phyloP scores from a whole-genome alignment of 2,888 invertebrate genomes.

The Lypha dubia region DNA sequence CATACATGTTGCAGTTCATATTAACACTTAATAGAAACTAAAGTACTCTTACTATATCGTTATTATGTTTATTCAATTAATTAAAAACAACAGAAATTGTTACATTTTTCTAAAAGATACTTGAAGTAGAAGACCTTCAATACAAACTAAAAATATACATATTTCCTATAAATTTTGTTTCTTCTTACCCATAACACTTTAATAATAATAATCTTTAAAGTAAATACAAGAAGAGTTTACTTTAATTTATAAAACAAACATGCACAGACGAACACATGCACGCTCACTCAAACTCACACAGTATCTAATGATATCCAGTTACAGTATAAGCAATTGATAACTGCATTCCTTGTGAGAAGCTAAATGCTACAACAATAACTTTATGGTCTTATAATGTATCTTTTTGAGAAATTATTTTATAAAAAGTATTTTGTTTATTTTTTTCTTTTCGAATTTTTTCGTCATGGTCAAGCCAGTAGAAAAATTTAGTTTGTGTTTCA shows the following conservation, averaged over 20 bases:
- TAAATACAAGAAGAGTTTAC: slow-evolving; percentile 40
- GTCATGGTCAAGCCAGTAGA: neutral
- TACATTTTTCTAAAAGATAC: slow-evolving; percentile 9
- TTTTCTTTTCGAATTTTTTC: slow-evolving; percentile 9
- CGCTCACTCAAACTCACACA: slow-evolving; percentile 25
- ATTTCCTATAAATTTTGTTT: neutral
- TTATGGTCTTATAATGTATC: neutral
- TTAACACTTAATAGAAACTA: slow-evolving; percentile 22
- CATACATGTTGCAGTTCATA: neutral
- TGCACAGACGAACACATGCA: neutral
- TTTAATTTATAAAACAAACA: slow-evolving; percentile 67
- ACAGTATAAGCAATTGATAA: slow-evolving; percentile 54
- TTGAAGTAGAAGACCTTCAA: slow-evolving; percentile 1
- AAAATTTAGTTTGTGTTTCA: slow-evolving; percentile 26
- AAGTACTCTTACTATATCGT: neutral
- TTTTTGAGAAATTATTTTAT: neutral
- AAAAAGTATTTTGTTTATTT: no score
- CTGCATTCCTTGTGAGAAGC: slow-evolving; percentile 43
- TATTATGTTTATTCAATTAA: slow-evolving; percentile 37
- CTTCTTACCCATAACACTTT: slow-evolving; percentile 19
- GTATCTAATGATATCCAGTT: slow-evolving; percentile 3
- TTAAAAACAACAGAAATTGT: slow-evolving; percentile 47
- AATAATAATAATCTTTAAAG: slow-evolving; percentile 21
- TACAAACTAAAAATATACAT: no score
- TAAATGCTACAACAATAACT: neutral